Evolutionary conservation across 2,797 vertebrate genomes (phyloP).

Genomic region (Triplophysa bombifrons): DNA sequence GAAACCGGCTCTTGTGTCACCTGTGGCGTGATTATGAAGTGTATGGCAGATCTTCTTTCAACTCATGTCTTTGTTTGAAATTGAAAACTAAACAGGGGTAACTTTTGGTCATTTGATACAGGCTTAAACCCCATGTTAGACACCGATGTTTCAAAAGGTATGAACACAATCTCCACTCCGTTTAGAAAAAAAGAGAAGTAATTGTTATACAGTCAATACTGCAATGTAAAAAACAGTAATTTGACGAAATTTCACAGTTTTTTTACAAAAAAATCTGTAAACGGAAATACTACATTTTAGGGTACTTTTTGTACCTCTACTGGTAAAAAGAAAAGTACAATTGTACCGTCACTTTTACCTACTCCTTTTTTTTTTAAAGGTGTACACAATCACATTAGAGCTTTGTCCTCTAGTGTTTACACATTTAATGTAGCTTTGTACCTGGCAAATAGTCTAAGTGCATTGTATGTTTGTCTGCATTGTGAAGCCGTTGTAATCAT

Average conservation of each 20-base stretch:
- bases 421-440: background rate
- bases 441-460: background rate
- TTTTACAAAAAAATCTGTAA: too few species aligned
- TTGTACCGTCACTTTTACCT: background rate
- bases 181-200: background rate
- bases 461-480: background rate
- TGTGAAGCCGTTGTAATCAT: background rate
- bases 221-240: background rate
- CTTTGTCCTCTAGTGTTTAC: background rate
- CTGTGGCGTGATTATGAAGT: background rate
- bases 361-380: too few species aligned
- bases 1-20: background rate
- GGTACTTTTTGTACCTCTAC: too few species aligned
- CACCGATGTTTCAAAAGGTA: background rate
- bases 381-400: background rate
- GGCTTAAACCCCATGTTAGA: background rate
- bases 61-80: background rate
- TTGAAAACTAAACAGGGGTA: background rate
- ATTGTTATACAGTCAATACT: too few species aligned
- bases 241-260: too few species aligned
- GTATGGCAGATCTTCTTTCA: background rate
- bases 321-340: too few species aligned
- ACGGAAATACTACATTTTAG: too few species aligned
- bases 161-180: background rate
- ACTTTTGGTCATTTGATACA: constrained; percentile 15